Base-by-base conservation (phyloP, 2,888 invertebrate genomes). In the Drosophila percnosoma region DNA sequence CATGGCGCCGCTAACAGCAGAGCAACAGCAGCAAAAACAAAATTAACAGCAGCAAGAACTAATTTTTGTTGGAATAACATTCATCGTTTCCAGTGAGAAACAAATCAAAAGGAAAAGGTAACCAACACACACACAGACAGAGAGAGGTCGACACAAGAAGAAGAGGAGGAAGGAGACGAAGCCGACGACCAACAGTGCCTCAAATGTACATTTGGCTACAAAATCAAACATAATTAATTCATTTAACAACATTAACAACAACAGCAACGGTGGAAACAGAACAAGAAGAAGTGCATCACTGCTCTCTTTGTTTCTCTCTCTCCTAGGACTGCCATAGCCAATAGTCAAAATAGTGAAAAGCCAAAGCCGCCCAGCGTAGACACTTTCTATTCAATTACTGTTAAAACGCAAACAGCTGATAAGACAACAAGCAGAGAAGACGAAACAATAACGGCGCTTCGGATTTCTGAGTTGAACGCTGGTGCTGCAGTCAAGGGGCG, bases 131-230 rank as follows among this genome's bases (percentile, higher is more conserved):
- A 45, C 51, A 51, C 27, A 42, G 24, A 54, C 27, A 54, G 36
- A 38, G 54, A 55, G 18, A 18, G 33, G 49, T 61, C 68, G 42
- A 59, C 24, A 55, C 61, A 52, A 55, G 34, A 67, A 60, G 61
- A 45, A 27, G 45, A 24, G 15, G 36, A 36, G 45, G 45, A 45
- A 45, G 45, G 8, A 45, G 45, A 45, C 68, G 69, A 79, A 75
- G 84, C 78, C 80, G 69, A 84, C 80, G 71, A 87, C 89, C 89
- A 87, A 81, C 79, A 87, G 87, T 87, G 87, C 87, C 87, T 87
- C 55, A 55, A 45, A 70, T 75, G 68, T 72, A 76, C 70, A 68
- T 71, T 45, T 79, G 77, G 82, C 75, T 75, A 74, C 69, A 71
- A 78, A 65, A 53, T 74, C 60, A 49, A 31, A 53, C 69, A 66